Evolutionary conservation across 2,113 vertebrate genomes (phyloP).

Genomic region (Pleuronectes platessa): DNA sequence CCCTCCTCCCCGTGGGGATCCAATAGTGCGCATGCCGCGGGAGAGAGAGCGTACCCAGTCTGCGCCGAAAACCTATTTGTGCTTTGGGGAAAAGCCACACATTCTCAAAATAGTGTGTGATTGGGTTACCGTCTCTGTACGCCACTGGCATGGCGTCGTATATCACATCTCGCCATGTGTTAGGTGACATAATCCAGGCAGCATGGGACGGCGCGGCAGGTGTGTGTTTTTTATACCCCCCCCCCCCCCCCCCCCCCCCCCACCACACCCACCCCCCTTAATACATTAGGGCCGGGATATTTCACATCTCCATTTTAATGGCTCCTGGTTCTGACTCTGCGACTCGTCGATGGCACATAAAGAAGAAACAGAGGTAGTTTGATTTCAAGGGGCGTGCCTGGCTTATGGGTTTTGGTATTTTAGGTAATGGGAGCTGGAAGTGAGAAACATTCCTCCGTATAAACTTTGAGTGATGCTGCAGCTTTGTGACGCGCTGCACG

Average conservation of each 20-base stretch:
- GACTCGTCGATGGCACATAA: conserved; percentile 48
- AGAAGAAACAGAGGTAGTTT: conserved; percentile 42
- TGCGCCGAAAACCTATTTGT: conserved; percentile 74
- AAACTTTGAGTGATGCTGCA: conserved; percentile 11
- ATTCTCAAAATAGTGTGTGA: conserved; percentile 81
- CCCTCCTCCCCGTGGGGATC: conserved; percentile 41
- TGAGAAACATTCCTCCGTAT: background rate
- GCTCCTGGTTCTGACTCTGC: conserved; percentile 49
- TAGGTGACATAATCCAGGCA: conserved; percentile 75
- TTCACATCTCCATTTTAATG: conserved; percentile 67
- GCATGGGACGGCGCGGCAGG: conserved; percentile 72
- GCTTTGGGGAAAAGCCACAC: conserved; percentile 76
- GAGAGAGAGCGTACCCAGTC: conserved; percentile 42
- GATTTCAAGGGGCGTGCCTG: conserved; percentile 35
- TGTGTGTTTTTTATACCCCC: conserved; percentile 53
- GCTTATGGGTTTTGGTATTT: conserved; percentile 11
- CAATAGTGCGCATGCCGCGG: conserved; percentile 44
- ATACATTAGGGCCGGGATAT: conserved; percentile 55
- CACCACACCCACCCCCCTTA: conserved; percentile 14
- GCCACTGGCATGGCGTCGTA: conserved; percentile 63
- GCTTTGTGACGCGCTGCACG: background rate
- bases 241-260: background rate
- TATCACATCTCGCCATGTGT: conserved; percentile 80
- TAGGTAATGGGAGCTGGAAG: conserved; percentile 38
- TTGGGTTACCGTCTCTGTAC: conserved; percentile 78